These are phyloP conservation scores for Microctonus aethiopoides DNA, from an alignment of 2,888 invertebrate species.

Conservation along the genomic window DNA sequence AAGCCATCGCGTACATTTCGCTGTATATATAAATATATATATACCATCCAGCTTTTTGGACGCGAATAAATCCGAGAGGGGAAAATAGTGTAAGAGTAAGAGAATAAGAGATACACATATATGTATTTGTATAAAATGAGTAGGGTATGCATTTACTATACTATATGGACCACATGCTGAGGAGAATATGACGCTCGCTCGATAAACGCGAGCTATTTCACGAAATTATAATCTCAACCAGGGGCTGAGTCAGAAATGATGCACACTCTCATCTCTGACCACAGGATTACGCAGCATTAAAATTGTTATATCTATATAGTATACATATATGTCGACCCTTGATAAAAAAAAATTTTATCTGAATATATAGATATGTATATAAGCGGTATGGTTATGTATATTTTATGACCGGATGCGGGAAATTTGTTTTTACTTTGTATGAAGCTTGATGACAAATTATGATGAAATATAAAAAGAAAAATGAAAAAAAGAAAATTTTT, in stretches of 20 bases:
- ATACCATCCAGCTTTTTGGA: conserved; percentile 3
- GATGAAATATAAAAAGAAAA: not conserved
- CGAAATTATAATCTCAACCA: conserved; percentile 40
- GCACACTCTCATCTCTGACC: conserved; percentile 33
- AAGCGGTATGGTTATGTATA: not conserved
- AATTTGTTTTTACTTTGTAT: conserved; percentile 1
- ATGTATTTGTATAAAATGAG: too few relatives aligned
- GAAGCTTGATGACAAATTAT: conserved; percentile 1
- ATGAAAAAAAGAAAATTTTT: not conserved
- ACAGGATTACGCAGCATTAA: not conserved
- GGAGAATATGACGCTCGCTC: conserved; percentile 39
- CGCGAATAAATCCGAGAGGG: not conserved
- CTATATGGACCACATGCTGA: conserved; percentile 38
- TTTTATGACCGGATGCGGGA: not conserved
- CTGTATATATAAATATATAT: too few relatives aligned
- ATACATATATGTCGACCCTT: not conserved
- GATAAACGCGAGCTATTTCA: conserved; percentile 37
- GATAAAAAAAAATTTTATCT: conserved; percentile 23
- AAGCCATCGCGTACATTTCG: conserved; percentile 9
- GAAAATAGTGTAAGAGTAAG: not conserved
- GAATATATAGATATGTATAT: not conserved
- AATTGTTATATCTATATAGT: not conserved
- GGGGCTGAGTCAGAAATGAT: conserved; percentile 34
- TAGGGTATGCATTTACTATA: conserved; percentile 11
- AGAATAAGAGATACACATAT: not conserved